These are phyloP conservation scores for Odontocerum albicorne DNA, from an alignment of 2,888 invertebrate genomes.

Conservation along the genomic window DNA sequence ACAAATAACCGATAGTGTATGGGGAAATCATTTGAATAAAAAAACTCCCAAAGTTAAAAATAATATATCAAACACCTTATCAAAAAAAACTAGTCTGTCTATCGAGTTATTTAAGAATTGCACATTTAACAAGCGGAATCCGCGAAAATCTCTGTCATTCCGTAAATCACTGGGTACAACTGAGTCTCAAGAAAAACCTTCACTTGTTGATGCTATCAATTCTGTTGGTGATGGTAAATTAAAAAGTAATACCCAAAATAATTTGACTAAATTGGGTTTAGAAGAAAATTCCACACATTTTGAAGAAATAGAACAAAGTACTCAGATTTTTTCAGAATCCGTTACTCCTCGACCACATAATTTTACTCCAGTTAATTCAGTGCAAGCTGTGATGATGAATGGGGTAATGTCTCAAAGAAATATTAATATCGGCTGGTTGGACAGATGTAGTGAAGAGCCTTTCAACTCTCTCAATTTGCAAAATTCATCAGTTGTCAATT, in stretches of 20 bases:
- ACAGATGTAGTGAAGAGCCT: constrained; percentile 37
- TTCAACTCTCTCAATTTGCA: not conserved
- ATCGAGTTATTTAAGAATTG: constrained; percentile 69
- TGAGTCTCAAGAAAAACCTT: constrained; percentile 38
- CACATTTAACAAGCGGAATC: constrained; percentile 74
- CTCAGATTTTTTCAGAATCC: not conserved
- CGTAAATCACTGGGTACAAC: constrained; percentile 37
- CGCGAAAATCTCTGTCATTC: constrained; percentile 65
- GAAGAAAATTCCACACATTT: no score
- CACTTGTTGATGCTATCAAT: not conserved
- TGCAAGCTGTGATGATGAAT: constrained; percentile 16
- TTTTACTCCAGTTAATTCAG: constrained; percentile 18
- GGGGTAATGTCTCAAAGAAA: constrained; percentile 34
- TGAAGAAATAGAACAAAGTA: constrained; percentile 20
- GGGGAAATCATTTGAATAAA: constrained; percentile 29
- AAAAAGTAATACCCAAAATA: no score
- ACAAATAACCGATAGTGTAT: constrained; percentile 27
- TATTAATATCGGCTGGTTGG: constrained; percentile 51
- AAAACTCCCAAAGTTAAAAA: constrained; percentile 38
- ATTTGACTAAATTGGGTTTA: no score
- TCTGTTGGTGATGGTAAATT: no score
- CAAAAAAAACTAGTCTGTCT: constrained; percentile 41
- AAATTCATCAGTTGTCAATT: not conserved
- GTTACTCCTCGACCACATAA: not conserved
- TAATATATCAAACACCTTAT: constrained; percentile 39